Evolutionary conservation across 1,140 invertebrate genomes (phyloP).

Genomic region (Trichonephila clavata): DNA sequence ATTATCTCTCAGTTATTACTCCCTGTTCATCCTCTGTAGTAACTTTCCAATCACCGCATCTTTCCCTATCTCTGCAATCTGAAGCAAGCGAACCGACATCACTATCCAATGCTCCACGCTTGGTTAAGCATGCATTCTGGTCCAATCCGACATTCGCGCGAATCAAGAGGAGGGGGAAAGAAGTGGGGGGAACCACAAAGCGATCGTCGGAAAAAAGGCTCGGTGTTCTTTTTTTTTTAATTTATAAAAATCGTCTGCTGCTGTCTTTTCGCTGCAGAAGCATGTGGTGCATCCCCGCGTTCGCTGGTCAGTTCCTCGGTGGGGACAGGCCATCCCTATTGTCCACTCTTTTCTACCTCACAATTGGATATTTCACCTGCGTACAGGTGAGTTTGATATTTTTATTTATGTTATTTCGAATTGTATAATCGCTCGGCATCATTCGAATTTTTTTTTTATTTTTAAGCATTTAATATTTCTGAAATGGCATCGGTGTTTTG

Average conservation of each 20-base stretch:
- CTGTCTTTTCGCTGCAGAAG: constrained; percentile 34
- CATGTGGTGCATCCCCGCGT: constrained; percentile 53
- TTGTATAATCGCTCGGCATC: too few relatives aligned
- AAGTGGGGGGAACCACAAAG: constrained; percentile 7
- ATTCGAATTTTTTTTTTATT: too few relatives aligned
- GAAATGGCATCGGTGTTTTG: too few relatives aligned
- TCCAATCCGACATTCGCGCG: background rate
- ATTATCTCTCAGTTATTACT: background rate
- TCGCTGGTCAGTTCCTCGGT: constrained; percentile 5
- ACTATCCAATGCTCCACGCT: background rate
- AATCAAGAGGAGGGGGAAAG: background rate
- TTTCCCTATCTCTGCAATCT: background rate
- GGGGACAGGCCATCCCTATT: background rate
- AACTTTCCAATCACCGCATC: background rate
- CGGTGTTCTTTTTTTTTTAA: constrained; percentile 21
- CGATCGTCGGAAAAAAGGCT: background rate
- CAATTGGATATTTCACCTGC: constrained; percentile 18
- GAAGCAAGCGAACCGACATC: constrained; percentile 8
- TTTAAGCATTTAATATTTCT: too few relatives aligned
- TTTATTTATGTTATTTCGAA: background rate
- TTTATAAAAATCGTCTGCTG: constrained; percentile 51
- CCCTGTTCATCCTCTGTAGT: background rate
- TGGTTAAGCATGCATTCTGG: constrained; percentile 28
- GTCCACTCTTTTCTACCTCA: background rate
- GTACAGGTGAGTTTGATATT: background rate